Conservation (phyloP, 2,797 vertebrate species). For the Macrochelys suwanniensis region DNA sequence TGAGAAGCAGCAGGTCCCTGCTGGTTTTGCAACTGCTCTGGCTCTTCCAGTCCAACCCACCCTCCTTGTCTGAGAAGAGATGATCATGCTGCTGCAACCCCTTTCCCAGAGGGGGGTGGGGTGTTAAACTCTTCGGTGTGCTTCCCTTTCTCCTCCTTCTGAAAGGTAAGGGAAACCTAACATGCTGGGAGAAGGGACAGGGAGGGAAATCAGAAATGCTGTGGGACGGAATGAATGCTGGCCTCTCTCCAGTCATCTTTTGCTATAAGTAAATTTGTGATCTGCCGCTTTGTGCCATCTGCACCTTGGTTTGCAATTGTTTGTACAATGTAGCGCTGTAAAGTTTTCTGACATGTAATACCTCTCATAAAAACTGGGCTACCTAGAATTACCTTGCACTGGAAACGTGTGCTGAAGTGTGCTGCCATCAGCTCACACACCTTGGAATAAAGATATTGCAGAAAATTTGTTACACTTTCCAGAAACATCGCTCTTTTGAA, state of each 20-base stretch:
- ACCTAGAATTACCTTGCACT: background rate
- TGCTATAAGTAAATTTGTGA: background rate
- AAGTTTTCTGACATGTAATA: background rate
- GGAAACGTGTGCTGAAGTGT: background rate
- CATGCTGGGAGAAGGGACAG: background rate
- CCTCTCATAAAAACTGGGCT: background rate
- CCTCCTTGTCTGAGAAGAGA: slow-evolving; percentile 35
- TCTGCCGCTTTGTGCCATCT: background rate
- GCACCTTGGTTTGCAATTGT: background rate
- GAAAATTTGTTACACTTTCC: background rate
- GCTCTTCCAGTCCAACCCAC: background rate
- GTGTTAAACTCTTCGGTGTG: slow-evolving; percentile 25
- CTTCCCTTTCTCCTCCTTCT: background rate
- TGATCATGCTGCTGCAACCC: slow-evolving; percentile 49
- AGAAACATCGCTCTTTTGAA: background rate
- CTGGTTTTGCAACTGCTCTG: slow-evolving; percentile 11
- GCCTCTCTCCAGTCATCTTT: background rate
- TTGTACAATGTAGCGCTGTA: background rate
- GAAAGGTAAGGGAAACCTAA: background rate
- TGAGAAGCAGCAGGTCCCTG: background rate
- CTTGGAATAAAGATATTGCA: background rate
- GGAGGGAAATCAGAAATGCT: slow-evolving; percentile 27
- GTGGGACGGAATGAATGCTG: background rate
- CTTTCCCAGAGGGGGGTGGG: background rate
- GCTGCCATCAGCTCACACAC: background rate